Conservation (phyloP, 2,113 vertebrate genomes). For the Sander vitreus region DNA sequence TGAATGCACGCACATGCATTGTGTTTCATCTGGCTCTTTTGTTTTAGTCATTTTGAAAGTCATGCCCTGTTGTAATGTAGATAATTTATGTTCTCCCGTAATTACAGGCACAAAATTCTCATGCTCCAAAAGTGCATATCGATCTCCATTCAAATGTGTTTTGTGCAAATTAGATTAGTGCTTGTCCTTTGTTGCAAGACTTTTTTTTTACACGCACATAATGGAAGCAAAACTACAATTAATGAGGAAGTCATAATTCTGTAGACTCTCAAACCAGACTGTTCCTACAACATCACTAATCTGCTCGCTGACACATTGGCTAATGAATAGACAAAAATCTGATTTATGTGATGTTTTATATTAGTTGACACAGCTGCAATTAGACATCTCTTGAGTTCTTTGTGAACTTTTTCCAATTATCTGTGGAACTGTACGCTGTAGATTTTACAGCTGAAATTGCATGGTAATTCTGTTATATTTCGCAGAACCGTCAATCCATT, state of each 20-base stretch:
- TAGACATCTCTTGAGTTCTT: constrained; percentile 67
- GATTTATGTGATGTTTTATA: constrained; percentile 66
- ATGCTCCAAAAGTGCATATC: constrained; percentile 43
- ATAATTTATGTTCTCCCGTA: constrained; percentile 53
- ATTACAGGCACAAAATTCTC: constrained; percentile 44
- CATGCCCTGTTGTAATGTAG: constrained; percentile 12
- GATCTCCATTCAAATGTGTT: constrained; percentile 44
- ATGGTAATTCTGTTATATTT: constrained; percentile 58
- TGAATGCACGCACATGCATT: constrained; percentile 78
- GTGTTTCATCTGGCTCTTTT: constrained; percentile 52
- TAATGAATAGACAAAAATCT: constrained; percentile 59
- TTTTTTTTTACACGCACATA: constrained; percentile 41
- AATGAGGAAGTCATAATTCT: constrained; percentile 60
- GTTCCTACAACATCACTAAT: constrained; percentile 62
- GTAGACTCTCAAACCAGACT: constrained; percentile 25
- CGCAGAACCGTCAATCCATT: constrained; percentile 66
- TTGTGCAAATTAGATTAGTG: constrained; percentile 27
- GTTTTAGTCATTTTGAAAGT: constrained; percentile 51
- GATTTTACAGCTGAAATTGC: constrained; percentile 64
- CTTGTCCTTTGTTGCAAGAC: constrained; percentile 40
- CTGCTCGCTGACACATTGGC: constrained; percentile 66
- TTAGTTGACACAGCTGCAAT: constrained; percentile 74
- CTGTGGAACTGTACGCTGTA: constrained; percentile 42
- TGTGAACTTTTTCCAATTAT: constrained; percentile 78
- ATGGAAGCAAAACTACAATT: constrained; percentile 53